phyloP scores from a whole-genome alignment of 2,888 invertebrate species.

The Nebria salina region DNA sequence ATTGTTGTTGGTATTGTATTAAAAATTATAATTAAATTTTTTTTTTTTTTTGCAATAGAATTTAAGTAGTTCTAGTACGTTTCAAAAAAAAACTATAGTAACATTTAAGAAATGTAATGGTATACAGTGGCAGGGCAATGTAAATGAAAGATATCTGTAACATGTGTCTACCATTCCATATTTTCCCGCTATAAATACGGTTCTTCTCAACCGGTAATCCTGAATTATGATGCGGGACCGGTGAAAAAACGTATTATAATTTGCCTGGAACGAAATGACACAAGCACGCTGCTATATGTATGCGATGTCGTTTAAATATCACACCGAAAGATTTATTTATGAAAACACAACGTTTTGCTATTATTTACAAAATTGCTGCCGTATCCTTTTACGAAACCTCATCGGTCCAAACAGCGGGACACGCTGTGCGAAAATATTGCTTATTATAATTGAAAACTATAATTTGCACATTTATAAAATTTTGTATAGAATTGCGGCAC shows the following conservation, averaged over 20 bases:
- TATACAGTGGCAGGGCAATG: constrained; percentile 5
- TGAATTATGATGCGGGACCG: constrained; percentile 56
- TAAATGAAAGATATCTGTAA: constrained; percentile 47
- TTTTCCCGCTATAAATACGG: constrained; percentile 60
- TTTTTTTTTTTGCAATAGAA: too few relatives aligned
- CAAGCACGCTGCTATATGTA: constrained; percentile 11
- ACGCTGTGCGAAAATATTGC: neutral
- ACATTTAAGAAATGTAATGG: neutral
- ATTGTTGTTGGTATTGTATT: too few relatives aligned
- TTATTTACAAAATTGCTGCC: neutral
- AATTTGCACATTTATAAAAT: neutral
- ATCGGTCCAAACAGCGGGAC: neutral
- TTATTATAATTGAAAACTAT: neutral
- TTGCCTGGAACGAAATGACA: neutral
- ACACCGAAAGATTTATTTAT: constrained; percentile 36
- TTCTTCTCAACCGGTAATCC: constrained; percentile 51
- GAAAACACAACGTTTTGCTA: constrained; percentile 16
- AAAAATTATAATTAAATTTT: too few relatives aligned
- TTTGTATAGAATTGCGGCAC: neutral
- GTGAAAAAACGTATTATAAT: neutral
- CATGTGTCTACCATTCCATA: constrained; percentile 60
- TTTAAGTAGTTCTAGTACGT: too few relatives aligned
- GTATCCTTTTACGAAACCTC: neutral
- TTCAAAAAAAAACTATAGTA: too few relatives aligned
- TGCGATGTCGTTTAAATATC: constrained; percentile 40